Conservation (phyloP, 2,797 vertebrate genomes). For the Limosa lapponica region DNA sequence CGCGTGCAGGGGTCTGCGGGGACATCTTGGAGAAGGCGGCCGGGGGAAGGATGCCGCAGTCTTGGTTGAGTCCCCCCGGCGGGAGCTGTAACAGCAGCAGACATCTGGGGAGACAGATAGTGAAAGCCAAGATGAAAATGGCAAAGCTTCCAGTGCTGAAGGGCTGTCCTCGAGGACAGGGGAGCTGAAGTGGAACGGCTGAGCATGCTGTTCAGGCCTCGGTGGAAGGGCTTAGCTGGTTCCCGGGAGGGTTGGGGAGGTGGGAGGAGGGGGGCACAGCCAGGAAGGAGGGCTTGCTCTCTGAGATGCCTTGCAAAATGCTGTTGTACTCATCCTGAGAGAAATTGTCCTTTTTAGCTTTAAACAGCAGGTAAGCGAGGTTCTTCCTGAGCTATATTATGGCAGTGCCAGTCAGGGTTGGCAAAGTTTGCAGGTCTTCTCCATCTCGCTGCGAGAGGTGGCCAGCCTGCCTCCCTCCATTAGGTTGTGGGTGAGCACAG, state of each 20-base stretch:
- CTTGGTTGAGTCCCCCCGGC: neutral
- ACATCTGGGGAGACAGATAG: slow-evolving; percentile 65
- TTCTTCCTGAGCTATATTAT: neutral
- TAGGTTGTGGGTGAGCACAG: neutral
- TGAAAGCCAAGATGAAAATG: slow-evolving; percentile 38
- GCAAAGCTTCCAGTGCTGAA: slow-evolving; percentile 32
- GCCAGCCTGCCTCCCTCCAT: accelerated
- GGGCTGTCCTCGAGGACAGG: slow-evolving; percentile 39
- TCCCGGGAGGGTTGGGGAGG: neutral
- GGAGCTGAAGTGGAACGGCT: slow-evolving; percentile 57
- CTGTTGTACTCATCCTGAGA: neutral
- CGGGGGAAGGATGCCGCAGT: neutral
- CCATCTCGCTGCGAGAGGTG: neutral
- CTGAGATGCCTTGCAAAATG: neutral
- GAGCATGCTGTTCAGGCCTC: neutral
- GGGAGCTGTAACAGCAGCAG: slow-evolving; percentile 39
- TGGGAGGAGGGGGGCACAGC: neutral
- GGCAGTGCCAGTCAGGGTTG: neutral
- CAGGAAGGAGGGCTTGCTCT: neutral
- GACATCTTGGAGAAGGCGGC: neutral
- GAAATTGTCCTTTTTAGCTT: neutral
- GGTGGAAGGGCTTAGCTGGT: slow-evolving; percentile 22
- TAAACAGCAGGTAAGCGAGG: neutral
- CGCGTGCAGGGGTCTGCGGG: neutral
- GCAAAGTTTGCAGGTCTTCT: neutral